These are phyloP conservation scores for Motacilla alba DNA, from an alignment of 2,113 vertebrate species.

Conservation along the genomic window DNA sequence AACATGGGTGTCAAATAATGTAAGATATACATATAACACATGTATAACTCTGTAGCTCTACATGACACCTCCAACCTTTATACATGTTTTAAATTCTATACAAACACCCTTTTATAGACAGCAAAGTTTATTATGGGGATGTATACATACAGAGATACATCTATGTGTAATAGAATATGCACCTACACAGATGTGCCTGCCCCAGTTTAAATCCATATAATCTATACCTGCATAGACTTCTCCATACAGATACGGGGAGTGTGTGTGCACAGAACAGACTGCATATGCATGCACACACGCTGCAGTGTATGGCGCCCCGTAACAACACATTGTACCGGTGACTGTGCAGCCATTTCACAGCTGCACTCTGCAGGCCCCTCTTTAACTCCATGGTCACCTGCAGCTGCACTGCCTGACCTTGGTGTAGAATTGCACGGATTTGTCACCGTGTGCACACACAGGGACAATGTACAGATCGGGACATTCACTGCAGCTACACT, in stretches of 20 bases:
- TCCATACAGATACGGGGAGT: background rate
- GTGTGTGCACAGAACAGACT: background rate
- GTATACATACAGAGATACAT: too few species aligned
- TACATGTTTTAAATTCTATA: background rate
- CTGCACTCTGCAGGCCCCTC: too few species aligned
- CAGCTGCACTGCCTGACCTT: background rate
- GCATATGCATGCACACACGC: background rate
- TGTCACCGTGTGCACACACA: rapidly evolving
- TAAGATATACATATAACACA: background rate
- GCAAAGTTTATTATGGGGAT: too few species aligned
- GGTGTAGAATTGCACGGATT: background rate
- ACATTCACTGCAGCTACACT: too few species aligned
- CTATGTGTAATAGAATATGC: background rate
- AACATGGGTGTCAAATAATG: background rate
- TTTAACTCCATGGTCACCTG: background rate
- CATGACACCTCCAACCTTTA: background rate
- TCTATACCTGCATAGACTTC: too few species aligned
- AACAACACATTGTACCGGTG: background rate
- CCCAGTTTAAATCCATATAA: background rate
- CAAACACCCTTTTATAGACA: background rate
- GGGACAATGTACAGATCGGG: rapidly evolving
- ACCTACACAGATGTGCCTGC: background rate
- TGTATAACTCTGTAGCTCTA: background rate
- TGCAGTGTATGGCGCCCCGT: too few species aligned
- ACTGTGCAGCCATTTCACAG: background rate